Base-by-base conservation (phyloP, 2,888 invertebrate species). In the Masnerella sp. region DNA sequence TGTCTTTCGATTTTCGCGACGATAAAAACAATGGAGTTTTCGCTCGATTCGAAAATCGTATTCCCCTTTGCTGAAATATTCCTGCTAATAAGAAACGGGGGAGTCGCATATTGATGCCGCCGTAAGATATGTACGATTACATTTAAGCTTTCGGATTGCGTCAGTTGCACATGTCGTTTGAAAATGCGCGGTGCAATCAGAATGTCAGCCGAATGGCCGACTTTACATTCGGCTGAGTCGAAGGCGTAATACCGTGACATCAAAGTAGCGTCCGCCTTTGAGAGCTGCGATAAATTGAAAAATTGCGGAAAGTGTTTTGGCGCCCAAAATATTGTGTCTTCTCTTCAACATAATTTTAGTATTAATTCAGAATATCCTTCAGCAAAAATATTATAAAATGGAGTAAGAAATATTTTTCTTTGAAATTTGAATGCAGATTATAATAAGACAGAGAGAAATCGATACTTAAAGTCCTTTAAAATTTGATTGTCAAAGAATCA, bases 91-190 rank as follows among this genome's bases (percentile, higher is more conserved):
- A 52, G 28, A 59, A 59, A 52, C 52, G 22, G 30, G 52, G 15
- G 30, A 17, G 12, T 36, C 22, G 43, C 56, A 45, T 20, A 71
- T 43, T 58, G 51, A 56, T 71, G 52, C 58, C 56, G 51, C 30
- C 28, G 49, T 71, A 51, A 62, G 51, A 64, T 71, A 58, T 56
- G 62, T 51, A 18, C 51, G 38, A 62, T 56, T 49, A 17, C 47
- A 51, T 62, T 61, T 56, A 47, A 62, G 56, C 64, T 64, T 45
- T 52, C 38, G 30, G 59, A 38, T 64, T 65, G 58, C 58, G 65
- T 72, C 59, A 72, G 38, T 72, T 54, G 67, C 72, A 67, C 61
- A 49, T 58, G 67, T 67, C 64, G 64, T 49, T 38, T 40, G 56
- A 64, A 45, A 65, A 59, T 58, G 58, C 58, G 36, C 54, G 64